Base-by-base conservation (phyloP, 2,797 vertebrate genomes). In the Cuculus canorus region DNA sequence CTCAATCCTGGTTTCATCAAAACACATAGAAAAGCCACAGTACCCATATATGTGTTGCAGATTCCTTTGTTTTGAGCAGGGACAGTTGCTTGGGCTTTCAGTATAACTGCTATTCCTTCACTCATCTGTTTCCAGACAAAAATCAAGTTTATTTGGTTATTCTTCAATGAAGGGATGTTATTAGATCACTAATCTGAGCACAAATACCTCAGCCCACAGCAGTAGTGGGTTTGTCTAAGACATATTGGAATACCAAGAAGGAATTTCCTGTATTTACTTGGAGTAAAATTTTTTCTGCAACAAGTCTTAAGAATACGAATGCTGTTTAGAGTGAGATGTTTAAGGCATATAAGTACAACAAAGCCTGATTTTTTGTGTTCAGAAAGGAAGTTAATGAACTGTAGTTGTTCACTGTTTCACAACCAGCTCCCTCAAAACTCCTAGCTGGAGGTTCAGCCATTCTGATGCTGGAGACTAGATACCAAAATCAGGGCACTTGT, bases 251-350 rank as follows among this genome's bases (percentile, higher is more conserved):
- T 61, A 93, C 22, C 50, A 61, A 70, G 82, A 92, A 83, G 83
- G 88, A 94, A 95, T 95, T 96, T 95, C 86, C 81, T 92, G 75
- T 92, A 53, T 93, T 95, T 94, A 77, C 73, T 90, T 73, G 52
- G 75, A 86, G 85, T 79, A 95, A 94, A 86, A 70, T 70, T 28
- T 76, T 93, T 90, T 93, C 47, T 92, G 59, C 61, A 82, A 69
- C 33, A 43, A 87, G 11, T 52, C 71, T 84, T 70, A 63, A 79
- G 43, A 75, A 33, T 73, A 66, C n/a, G 77, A 76, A 79, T 48
- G 56, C 59, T 90, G 66, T 88, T 94, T 79, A 88, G 82, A 93
- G 66, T 69, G 80, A 88, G 77, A 90, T 93, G 35, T 48, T 61
- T 56, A 84, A 90, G 63, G 22, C 64, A 82, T 35, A 37, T 18